Conservation (phyloP, 2,797 vertebrate species). For the Xiphorhynchus erythropygius region DNA sequence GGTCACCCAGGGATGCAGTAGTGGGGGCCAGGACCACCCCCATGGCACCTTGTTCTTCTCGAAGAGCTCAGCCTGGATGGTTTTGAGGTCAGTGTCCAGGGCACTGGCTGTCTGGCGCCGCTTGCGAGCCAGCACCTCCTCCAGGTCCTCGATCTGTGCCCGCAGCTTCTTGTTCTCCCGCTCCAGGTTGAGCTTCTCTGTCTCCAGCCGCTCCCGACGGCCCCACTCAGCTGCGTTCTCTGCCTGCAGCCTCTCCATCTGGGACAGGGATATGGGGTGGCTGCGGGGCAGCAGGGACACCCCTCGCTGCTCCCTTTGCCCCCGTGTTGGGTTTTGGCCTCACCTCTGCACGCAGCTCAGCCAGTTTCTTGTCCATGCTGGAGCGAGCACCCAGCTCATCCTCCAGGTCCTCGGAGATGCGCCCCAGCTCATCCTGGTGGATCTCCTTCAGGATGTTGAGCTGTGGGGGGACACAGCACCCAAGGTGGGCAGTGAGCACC, state of each 20-base stretch:
- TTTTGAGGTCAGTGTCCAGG: constrained; percentile 91
- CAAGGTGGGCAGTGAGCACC: not conserved
- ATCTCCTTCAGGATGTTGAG: constrained; percentile 93
- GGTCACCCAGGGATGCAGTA: accelerated
- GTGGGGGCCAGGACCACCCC: not conserved
- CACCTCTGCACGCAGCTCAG: constrained; percentile 92
- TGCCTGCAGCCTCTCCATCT: constrained; percentile 96
- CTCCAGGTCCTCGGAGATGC: constrained; percentile 95
- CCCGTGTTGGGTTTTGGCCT: accelerated
- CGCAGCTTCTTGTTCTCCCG: constrained; percentile 96
- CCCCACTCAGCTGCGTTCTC: constrained; percentile 96
- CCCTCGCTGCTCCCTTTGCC: accelerated
- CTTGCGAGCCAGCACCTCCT: constrained; percentile 90
- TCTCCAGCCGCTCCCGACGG: constrained; percentile 91
- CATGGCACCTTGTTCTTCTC: constrained; percentile 92
- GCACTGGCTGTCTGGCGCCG: constrained; percentile 88
- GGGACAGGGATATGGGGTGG: not conserved
- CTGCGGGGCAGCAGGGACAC: not conserved
- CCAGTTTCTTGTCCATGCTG: constrained; percentile 97
- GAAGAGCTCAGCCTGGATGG: constrained; percentile 91
- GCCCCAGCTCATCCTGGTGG: constrained; percentile 93
- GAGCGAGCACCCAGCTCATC: constrained; percentile 92
- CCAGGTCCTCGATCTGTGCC: constrained; percentile 89
- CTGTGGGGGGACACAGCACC: constrained; percentile 61
- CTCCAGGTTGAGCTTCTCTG: constrained; percentile 93